These are phyloP conservation scores for Nomada fucata DNA, from an alignment of 2,888 invertebrate genomes.

Conservation along the genomic window DNA sequence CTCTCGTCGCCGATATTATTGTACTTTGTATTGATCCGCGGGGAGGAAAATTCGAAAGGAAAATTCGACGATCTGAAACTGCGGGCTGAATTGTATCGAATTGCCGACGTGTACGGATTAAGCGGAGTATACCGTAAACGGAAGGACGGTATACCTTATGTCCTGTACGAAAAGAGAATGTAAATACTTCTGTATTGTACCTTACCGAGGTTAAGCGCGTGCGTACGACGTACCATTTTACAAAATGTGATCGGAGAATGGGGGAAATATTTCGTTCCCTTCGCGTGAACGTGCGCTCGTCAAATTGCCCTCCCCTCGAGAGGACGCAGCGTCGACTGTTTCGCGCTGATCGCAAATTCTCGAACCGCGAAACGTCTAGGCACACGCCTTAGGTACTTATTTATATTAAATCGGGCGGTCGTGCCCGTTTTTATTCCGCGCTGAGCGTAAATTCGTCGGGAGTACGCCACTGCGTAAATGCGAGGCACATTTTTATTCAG, in stretches of 20 bases:
- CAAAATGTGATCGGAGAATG: conserved; percentile 22
- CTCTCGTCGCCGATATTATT: neutral
- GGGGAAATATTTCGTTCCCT: neutral
- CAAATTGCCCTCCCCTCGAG: neutral
- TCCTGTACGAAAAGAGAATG: conserved; percentile 19
- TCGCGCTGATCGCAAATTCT: no score
- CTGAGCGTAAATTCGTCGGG: conserved; percentile 2
- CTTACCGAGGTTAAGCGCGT: conserved; percentile 24
- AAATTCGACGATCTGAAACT: no score
- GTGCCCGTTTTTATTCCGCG: neutral
- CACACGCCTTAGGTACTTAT: conserved; percentile 4
- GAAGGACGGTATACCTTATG: neutral
- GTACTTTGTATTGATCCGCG: neutral
- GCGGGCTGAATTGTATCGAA: no score
- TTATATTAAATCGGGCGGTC: neutral
- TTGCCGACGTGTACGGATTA: no score
- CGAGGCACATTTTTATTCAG: conserved; percentile 7
- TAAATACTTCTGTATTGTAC: conserved; percentile 38
- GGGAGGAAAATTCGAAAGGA: no score
- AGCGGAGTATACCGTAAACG: no score
- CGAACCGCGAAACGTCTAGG: no score
- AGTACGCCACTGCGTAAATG: conserved; percentile 14
- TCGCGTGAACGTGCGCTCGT: neutral
- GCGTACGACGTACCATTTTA: conserved; percentile 47
- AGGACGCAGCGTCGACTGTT: no score